Base-by-base conservation (phyloP, 2,797 vertebrate species). In the Nothura maculosa region DNA sequence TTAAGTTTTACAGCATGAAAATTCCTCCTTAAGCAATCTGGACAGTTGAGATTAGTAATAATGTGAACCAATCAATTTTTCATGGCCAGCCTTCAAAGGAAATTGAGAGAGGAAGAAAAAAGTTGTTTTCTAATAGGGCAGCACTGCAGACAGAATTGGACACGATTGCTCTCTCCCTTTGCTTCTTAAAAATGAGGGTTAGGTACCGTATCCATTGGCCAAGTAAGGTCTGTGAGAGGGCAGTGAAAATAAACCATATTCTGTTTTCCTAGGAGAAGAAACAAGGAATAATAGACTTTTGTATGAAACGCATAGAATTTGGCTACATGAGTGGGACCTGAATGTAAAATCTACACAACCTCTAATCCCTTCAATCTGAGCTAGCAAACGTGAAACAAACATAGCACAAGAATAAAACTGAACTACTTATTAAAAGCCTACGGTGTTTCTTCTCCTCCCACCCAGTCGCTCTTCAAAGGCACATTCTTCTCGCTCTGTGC, bases 391-490 rank as follows among this genome's bases (percentile, higher is more conserved):
- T n/a, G 80, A 91, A 96, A 94, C 82, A 94, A 93, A 91, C 89
- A 92, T 2, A 92, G 91, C 85, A 90, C 42, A 30, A 63, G 95
- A 93, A 96, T 90, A 96, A 96, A 96, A 95, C 89, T 68, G 87
- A 95, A 95, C 96, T 91, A 92, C 94, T 95, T 94, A 96, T 94
- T 96, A 96, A 92, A 95, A 95, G 80, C 94, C 94, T 92, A 93
- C 70, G 0, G 80, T 89, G 94, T 93, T 95, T 95, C 95, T 94
- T 91, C 70, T 96, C 95, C 96, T 95, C 93, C 93, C 85, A 95
- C 95, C 87, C 79, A 92, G 87, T 94, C 77, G 25, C 81, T 95
- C 94, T 94, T 92, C 91, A 95, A 95, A 96, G 94, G 93, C 92
- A 84, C 24, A 50, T 50, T 69, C 87, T 91, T 92, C 48, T 45